phyloP scores from a whole-genome alignment of 2,888 invertebrate genomes.

The Salpingus planirostris region DNA sequence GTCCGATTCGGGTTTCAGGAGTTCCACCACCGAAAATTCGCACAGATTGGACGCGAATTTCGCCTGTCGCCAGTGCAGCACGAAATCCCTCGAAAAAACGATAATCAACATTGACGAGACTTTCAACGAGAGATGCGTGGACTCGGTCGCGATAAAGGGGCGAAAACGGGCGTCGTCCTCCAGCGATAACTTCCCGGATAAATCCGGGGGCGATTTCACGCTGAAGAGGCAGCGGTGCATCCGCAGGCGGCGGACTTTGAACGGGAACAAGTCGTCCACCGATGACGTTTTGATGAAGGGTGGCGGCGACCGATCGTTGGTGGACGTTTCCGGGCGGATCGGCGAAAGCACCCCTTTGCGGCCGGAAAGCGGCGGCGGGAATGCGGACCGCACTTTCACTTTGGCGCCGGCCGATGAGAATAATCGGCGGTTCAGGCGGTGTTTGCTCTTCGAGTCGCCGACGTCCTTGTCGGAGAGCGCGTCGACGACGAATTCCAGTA shows the following conservation, averaged over 20 bases:
- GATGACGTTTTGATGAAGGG: constrained; percentile 18
- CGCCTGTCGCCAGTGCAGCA: constrained; percentile 31
- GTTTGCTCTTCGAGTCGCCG: constrained; percentile 40
- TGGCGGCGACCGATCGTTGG: constrained; percentile 15
- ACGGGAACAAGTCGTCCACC: constrained; percentile 14
- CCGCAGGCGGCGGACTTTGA: constrained; percentile 42
- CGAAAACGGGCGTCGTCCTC: constrained; percentile 22
- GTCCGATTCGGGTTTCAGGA: constrained; percentile 37
- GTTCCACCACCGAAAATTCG: constrained; percentile 29
- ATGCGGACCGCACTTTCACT: constrained; percentile 15
- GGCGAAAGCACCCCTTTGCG: constrained; percentile 27
- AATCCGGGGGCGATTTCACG: too few relatives aligned
- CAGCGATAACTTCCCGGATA: constrained; percentile 24
- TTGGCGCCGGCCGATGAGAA: constrained; percentile 12
- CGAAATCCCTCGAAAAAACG: constrained; percentile 27
- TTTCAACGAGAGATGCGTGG: constrained; percentile 37
- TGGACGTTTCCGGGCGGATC: constrained; percentile 14
- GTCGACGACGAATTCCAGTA: constrained; percentile 20
- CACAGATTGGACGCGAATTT: constrained; percentile 32
- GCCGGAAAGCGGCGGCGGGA: constrained; percentile 21
- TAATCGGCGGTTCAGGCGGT: constrained; percentile 34
- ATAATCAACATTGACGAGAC: constrained; percentile 37
- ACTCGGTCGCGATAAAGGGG: constrained; percentile 24
- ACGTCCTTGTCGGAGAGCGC: constrained; percentile 24
- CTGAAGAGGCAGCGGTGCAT: constrained; percentile 52